These are phyloP conservation scores for Chrysodeixis includens DNA, from an alignment of 2,888 invertebrate species.

Conservation along the genomic window DNA sequence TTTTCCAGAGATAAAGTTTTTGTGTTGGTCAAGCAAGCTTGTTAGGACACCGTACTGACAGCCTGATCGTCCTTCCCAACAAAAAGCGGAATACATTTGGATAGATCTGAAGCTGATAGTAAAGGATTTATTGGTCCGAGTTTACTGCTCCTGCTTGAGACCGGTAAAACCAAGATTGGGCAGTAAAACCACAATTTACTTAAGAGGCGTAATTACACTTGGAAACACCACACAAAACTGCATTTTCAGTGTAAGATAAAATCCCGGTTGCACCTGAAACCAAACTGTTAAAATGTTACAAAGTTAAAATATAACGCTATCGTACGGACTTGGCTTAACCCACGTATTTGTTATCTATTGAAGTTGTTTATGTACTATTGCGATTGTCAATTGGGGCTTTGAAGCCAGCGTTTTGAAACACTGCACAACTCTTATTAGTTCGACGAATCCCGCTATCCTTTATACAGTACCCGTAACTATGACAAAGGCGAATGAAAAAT, in stretches of 20 bases:
- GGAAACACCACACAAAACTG: not conserved
- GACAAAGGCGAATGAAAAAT: not conserved
- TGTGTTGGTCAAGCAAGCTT: not conserved
- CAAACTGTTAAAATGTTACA: not conserved
- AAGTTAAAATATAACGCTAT: conserved; percentile 1
- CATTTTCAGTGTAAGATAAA: not conserved
- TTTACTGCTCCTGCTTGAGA: conserved; percentile 1
- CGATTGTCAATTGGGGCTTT: conserved; percentile 6
- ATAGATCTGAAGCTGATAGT: conserved; percentile 1
- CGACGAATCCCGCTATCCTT: not conserved
- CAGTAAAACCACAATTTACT: conserved; percentile 6
- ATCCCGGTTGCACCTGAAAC: conserved; percentile 2
- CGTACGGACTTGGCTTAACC: not conserved
- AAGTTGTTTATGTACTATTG: conserved; percentile 5
- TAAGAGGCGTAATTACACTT: not conserved
- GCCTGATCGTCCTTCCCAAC: not conserved
- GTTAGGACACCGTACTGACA: not conserved
- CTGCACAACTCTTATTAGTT: not conserved
- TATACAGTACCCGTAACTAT: not conserved
- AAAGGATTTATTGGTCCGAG: conserved; percentile 2
- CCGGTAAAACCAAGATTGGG: not conserved
- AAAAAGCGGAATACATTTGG: not conserved
- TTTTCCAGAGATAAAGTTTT: no score
- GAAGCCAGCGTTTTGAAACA: conserved; percentile 3
- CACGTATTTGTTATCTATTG: conserved; percentile 11